Base-by-base conservation (phyloP, 1,140 invertebrate genomes). In the Coptotermes formosanus region DNA sequence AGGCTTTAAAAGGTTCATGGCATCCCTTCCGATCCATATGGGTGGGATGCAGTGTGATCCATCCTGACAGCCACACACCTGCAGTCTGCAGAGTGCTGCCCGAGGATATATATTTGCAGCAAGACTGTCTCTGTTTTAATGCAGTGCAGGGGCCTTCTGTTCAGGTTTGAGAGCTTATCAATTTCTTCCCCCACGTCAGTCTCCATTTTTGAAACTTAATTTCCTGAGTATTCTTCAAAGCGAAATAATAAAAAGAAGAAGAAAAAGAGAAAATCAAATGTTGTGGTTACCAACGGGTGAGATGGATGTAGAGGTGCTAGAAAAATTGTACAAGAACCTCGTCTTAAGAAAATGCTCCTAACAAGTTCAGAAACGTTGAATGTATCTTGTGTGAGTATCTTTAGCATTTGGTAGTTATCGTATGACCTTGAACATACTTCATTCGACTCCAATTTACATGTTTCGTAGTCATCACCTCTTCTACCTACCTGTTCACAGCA, bases 191-290 rank as follows among this genome's bases (percentile, higher is more conserved):
- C 52, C 45, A 52, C 83, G 83, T 32, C 83, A 45, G 83, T 43
- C 83, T 84, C 52, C 30, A 52, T 82, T 84, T 84, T 32, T 45
- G 83, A 52, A 84, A 84, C 83, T 84, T 84, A 84, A 84, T 84
- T 84, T 84, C 83, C 83, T 45, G 44, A 84, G 44, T 84, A 84
- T 84, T 84, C 83, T 84, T 84, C 83, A 84, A 52, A 45, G 83
- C 83, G 30, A 52, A 84, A 84, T 75, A 75, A 75, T 75, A 75
- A 75, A 75, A 75, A 75, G n/a, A 75, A 30, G 4, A 64, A 64
- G 59, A n/a, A 75, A 75, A 75, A 75, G 64, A 30, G 25, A 75
- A 25, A 75, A 3, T 30, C 25, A 75, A 75, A 75, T n/a, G 64
- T 75, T 75, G 64, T 75, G 64, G 64, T 75, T 75, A 75, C 64